Conservation (phyloP, 2,113 vertebrate species). For the Actenoides lindsayi region DNA sequence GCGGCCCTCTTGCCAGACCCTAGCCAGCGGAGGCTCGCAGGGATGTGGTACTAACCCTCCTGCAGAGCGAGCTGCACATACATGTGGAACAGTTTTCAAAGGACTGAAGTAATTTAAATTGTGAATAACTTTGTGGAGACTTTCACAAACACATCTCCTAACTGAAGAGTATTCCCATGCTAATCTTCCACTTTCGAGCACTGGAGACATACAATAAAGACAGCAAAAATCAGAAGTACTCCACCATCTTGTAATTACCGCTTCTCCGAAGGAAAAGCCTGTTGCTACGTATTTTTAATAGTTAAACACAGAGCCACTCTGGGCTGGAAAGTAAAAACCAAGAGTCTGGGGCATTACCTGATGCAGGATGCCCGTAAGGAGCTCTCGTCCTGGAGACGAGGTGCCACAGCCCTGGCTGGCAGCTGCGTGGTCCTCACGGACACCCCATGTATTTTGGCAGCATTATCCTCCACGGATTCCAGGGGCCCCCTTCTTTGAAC, state of each 20-base stretch:
- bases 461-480: neutral
- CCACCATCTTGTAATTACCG: neutral
- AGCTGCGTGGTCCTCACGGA: neutral
- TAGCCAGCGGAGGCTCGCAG: rapidly evolving
- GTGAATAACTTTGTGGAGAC: neutral
- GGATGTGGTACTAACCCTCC: neutral
- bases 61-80: neutral
- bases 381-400: neutral
- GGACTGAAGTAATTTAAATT: neutral
- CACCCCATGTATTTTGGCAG: neutral
- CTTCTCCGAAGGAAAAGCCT: neutral
- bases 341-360: neutral
- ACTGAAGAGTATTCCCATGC: neutral
- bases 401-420: neutral
- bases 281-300: neutral
- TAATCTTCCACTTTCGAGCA: neutral
- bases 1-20: neutral
- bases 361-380: neutral
- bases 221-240: neutral
- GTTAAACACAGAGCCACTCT: neutral
- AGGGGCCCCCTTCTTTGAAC: neutral
- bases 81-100: neutral
- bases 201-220: neutral
- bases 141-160: neutral
- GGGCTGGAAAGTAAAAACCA: neutral